Conservation (phyloP, 2,797 vertebrate genomes). For the Lycodopsis pacificus region DNA sequence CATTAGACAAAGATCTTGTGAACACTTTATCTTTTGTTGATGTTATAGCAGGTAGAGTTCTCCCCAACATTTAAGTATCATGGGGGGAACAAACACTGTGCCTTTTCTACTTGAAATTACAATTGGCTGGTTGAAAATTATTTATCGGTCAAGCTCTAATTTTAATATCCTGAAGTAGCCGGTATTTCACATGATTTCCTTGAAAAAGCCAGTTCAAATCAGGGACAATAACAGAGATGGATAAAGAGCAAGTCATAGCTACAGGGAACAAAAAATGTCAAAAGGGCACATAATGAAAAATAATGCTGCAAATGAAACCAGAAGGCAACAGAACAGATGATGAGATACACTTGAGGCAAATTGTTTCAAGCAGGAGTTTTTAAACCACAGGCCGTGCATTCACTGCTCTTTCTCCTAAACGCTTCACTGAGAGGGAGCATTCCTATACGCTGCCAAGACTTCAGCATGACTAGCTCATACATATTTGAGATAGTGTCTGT, state of each 20-base stretch:
- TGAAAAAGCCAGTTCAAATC: constrained; percentile 38
- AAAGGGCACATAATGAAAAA: constrained; percentile 28
- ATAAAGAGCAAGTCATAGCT: constrained; percentile 56
- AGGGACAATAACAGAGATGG: constrained; percentile 54
- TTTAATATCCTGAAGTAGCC: neutral
- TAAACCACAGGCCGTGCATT: neutral
- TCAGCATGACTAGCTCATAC: neutral
- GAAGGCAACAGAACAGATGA: constrained; percentile 44
- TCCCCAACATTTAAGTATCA: neutral
- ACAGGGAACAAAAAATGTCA: constrained; percentile 34
- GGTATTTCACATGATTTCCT: constrained; percentile 13
- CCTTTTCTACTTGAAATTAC: constrained; percentile 1
- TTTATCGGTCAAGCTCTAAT: neutral
- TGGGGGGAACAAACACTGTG: neutral
- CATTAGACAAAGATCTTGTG: neutral
- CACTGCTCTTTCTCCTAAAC: constrained; percentile 1
- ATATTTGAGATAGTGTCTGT: neutral
- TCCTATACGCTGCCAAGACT: constrained; percentile 5
- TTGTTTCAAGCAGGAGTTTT: constrained; percentile 2
- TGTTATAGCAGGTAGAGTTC: neutral
- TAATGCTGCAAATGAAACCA: constrained; percentile 57
- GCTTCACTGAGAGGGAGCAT: neutral
- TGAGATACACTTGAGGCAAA: constrained; percentile 23
- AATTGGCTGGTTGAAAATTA: constrained; percentile 1
- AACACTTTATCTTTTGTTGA: neutral